Conservation (phyloP, 2,888 invertebrate species). For the Philopedon plagiatum region DNA sequence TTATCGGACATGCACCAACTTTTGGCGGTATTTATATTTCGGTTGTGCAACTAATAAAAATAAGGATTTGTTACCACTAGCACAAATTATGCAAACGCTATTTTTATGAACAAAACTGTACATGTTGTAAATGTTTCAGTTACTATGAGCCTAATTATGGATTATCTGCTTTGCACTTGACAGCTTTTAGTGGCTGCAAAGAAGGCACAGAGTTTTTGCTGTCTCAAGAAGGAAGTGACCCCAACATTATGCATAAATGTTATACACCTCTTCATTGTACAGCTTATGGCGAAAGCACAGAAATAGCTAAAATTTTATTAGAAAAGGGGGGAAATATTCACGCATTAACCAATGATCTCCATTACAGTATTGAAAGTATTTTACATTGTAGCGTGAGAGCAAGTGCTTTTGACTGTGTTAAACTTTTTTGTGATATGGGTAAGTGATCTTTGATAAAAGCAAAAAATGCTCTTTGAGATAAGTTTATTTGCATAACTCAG, state of each 20-base stretch:
- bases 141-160: conserved; percentile 81
- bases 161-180: conserved; percentile 81
- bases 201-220: conserved; percentile 80
- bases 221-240: conserved; percentile 76
- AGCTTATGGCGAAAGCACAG: conserved; percentile 87
- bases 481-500: no score
- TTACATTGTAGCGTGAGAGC: conserved; percentile 89
- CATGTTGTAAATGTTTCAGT: conserved; percentile 45
- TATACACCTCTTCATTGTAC: conserved; percentile 91
- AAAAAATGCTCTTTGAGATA: no score
- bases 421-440: conserved; percentile 81
- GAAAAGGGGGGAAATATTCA: conserved; percentile 78
- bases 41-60: no score
- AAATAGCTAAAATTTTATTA: conserved; percentile 84
- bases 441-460: background rate
- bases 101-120: no score
- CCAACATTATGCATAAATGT: conserved; percentile 78
- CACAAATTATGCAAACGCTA: no score
- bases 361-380: conserved; percentile 80
- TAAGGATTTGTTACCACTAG: no score
- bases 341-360: conserved; percentile 73
- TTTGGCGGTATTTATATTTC: no score
- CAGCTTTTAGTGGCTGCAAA: conserved; percentile 82
- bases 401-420: conserved; percentile 83
- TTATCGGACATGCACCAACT: no score